Evolutionary conservation across 2,888 invertebrate species (phyloP).

Genomic region (Laspeyria flexula): DNA sequence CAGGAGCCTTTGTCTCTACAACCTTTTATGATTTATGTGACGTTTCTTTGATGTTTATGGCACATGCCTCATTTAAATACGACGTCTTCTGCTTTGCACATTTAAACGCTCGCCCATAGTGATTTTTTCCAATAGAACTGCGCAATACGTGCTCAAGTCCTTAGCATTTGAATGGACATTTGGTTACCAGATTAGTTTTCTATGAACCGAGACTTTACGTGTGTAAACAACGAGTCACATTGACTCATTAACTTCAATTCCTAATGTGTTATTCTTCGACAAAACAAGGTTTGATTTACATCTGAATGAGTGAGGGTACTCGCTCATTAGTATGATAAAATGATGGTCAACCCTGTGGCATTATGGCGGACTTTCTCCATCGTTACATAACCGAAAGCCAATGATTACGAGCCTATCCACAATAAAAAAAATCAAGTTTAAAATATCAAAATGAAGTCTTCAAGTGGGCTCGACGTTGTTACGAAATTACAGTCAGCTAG

Average conservation of each 20-base stretch:
- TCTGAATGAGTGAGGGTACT: constrained; percentile 48
- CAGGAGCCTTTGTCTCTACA: constrained; percentile 70
- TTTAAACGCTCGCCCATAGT: constrained; percentile 71
- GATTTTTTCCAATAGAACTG: constrained; percentile 70
- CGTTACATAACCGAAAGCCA: constrained; percentile 59
- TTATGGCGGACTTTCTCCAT: constrained; percentile 40
- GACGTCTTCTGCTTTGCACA: constrained; percentile 80
- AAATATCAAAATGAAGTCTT: constrained; percentile 73
- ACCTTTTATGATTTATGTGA: constrained; percentile 83
- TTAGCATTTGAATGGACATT: constrained; percentile 84
- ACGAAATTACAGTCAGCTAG: constrained; percentile 79
- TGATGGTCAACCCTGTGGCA: constrained; percentile 28
- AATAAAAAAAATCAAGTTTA: constrained; percentile 58
- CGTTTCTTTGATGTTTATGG: constrained; percentile 81
- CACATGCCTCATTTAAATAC: constrained; percentile 82
- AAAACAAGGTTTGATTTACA: constrained; percentile 53
- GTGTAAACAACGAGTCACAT: constrained; percentile 68
- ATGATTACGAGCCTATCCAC: constrained; percentile 55
- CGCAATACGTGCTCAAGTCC: constrained; percentile 52
- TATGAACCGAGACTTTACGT: constrained; percentile 68
- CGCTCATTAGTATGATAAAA: constrained; percentile 42
- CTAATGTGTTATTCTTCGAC: constrained; percentile 48
- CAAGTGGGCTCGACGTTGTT: constrained; percentile 66
- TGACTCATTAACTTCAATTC: constrained; percentile 66
- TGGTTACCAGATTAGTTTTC: constrained; percentile 84